A percentile compares a stretch with the other conserved stretches of the same genome.
Conservation (phyloP, 2,797 vertebrate genomes). For the Dipus sagitta region DNA sequence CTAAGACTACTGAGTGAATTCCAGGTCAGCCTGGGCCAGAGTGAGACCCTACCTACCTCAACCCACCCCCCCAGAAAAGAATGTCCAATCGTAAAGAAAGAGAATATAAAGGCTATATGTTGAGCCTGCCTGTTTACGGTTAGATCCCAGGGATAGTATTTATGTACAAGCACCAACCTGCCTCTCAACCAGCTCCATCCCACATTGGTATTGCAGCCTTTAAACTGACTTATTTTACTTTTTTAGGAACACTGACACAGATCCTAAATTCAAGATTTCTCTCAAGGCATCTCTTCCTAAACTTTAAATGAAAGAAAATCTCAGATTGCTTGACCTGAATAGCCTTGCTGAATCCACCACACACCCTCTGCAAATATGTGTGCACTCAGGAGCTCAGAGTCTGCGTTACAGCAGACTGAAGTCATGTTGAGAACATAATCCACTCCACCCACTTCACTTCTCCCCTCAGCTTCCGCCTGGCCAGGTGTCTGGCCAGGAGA, state of each 20-base stretch:
- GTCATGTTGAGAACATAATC: conserved; percentile 50
- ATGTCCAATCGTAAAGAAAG: neutral
- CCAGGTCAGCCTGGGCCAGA: no score
- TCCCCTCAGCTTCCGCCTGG: conserved; percentile 52
- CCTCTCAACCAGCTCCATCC: neutral
- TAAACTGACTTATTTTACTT: neutral
- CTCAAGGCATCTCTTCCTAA: neutral
- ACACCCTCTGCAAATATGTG: conserved; percentile 77
- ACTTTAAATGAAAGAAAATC: conserved; percentile 38
- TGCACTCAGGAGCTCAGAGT: conserved; percentile 58
- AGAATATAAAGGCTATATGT: neutral
- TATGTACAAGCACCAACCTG: neutral
- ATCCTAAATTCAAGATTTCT: neutral
- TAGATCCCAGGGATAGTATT: neutral
- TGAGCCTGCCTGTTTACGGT: neutral
- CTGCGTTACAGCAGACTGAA: conserved; percentile 63
- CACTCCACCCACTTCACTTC: conserved; percentile 63
- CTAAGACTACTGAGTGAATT: no score
- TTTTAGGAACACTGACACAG: neutral
- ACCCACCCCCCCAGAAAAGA: neutral
- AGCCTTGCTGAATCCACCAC: conserved; percentile 67
- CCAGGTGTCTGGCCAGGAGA: conserved; percentile 79
- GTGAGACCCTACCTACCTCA: no score
- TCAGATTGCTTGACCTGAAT: conserved; percentile 67
- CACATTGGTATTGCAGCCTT: neutral